phyloP scores from a whole-genome alignment of 2,888 invertebrate genomes.

The Crossocerus cetratus region DNA sequence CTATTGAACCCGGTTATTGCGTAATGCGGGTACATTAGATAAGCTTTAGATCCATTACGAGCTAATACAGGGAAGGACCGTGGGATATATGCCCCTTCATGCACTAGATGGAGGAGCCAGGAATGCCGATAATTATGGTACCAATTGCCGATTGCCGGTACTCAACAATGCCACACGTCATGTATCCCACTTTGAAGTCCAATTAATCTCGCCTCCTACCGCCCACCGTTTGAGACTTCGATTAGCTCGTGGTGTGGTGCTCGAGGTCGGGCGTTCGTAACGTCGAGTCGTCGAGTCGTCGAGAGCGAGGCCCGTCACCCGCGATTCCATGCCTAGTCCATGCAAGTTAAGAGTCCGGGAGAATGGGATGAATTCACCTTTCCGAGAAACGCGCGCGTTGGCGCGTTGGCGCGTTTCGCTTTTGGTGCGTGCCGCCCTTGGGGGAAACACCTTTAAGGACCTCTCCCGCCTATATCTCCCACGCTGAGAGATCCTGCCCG shows the following conservation, averaged over 20 bases:
- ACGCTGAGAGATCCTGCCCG: conserved; percentile 45
- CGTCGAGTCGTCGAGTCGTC: too few relatives aligned
- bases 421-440: conserved; percentile 1
- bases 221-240: conserved; percentile 6
- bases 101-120: conserved; percentile 41
- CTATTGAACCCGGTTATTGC: conserved; percentile 44
- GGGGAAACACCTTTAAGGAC: too few relatives aligned
- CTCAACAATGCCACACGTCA: conserved; percentile 37
- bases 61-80: conserved; percentile 46
- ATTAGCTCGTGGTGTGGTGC: conserved; percentile 21
- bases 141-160: conserved; percentile 44
- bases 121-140: conserved; percentile 51
- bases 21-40: conserved; percentile 45
- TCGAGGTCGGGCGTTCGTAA: conserved; percentile 20
- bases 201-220: conserved; percentile 34
- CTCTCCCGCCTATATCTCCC: conserved; percentile 42
- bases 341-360: too few relatives aligned
- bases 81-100: conserved; percentile 28
- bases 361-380: too few relatives aligned
- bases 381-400: too few relatives aligned
- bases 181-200: conserved; percentile 42
- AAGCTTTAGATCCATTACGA: conserved; percentile 47
- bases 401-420: too few relatives aligned
- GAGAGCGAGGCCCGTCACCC: too few relatives aligned
- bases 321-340: too few relatives aligned